phyloP scores from a whole-genome alignment of 2,888 invertebrate species.

The Diaprepes abbreviatus region DNA sequence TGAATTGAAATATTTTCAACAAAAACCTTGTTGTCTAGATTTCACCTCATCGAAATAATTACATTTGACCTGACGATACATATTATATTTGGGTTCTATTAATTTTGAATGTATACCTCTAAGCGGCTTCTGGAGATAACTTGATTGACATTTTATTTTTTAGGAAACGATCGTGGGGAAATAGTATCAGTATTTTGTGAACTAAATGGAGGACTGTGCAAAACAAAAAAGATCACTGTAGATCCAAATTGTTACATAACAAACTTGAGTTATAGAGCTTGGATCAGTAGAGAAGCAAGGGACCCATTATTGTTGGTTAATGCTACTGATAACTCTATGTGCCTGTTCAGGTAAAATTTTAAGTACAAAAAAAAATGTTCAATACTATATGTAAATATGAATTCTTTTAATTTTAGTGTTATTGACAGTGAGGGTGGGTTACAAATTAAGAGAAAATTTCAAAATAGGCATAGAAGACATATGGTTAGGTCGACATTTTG shows the following conservation, averaged over 20 bases:
- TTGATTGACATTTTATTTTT: too few species aligned
- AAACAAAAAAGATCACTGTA: slow-evolving; percentile 59
- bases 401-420: slow-evolving; percentile 68
- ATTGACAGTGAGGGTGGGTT: slow-evolving; percentile 77
- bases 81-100: too few species aligned
- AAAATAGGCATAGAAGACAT: slow-evolving; percentile 73
- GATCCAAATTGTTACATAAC: slow-evolving; percentile 71
- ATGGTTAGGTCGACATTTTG: slow-evolving; percentile 84
- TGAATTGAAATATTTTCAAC: too few species aligned
- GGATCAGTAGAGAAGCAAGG: slow-evolving; percentile 81
- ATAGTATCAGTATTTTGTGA: slow-evolving; percentile 64
- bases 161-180: slow-evolving; percentile 58
- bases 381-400: too few species aligned
- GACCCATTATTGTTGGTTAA: slow-evolving; percentile 82
- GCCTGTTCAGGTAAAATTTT: slow-evolving; percentile 69
- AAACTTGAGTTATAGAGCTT: slow-evolving; percentile 83
- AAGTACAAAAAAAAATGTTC: too few species aligned
- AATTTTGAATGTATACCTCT: too few species aligned
- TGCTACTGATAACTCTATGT: slow-evolving; percentile 81
- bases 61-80: too few species aligned
- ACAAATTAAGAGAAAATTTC: slow-evolving; percentile 76
- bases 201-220: slow-evolving; percentile 61
- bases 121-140: too few species aligned
- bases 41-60: too few species aligned
- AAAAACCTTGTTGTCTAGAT: too few species aligned